phyloP scores from a whole-genome alignment of 2,888 invertebrate genomes.

The Epinotia demarniana region DNA sequence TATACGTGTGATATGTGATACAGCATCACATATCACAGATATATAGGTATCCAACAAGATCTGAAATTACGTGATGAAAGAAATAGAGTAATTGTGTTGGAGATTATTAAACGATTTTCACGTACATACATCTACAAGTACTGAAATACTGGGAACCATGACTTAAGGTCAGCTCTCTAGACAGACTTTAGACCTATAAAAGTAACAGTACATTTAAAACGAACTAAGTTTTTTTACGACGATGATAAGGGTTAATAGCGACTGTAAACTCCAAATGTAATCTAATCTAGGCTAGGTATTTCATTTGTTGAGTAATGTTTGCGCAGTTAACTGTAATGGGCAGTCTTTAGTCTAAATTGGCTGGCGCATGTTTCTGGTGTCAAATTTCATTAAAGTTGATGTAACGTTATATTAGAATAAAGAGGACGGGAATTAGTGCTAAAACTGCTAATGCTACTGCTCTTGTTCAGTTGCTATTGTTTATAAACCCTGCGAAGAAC shows the following conservation, averaged over 20 bases:
- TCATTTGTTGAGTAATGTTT: not conserved
- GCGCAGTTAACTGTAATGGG: not conserved
- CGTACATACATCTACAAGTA: too few species aligned
- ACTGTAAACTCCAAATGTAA: not conserved
- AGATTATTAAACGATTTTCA: too few species aligned
- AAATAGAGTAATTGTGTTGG: too few species aligned
- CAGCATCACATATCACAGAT: too few species aligned
- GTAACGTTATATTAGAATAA: conserved; percentile 13
- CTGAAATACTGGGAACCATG: conserved; percentile 1
- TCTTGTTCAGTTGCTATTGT: too few species aligned
- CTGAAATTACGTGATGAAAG: too few species aligned
- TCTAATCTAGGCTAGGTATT: conserved; percentile 11
- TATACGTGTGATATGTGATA: too few species aligned
- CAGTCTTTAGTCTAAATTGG: conserved; percentile 13
- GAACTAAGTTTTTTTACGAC: not conserved
- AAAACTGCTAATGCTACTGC: too few species aligned
- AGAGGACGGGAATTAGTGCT: not conserved
- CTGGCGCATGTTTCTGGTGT: conserved; percentile 39
- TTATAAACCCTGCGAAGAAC: not conserved
- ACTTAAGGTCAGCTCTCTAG: not conserved
- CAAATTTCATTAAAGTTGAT: conserved; percentile 45
- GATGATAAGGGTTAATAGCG: conserved; percentile 12
- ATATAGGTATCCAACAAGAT: too few species aligned
- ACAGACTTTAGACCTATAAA: not conserved
- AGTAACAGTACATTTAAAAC: not conserved